A percentile compares a stretch with the other conserved stretches of the same genome.
Evolutionary conservation across 2,797 vertebrate genomes (phyloP).

Genomic region (Dryobates pubescens): DNA sequence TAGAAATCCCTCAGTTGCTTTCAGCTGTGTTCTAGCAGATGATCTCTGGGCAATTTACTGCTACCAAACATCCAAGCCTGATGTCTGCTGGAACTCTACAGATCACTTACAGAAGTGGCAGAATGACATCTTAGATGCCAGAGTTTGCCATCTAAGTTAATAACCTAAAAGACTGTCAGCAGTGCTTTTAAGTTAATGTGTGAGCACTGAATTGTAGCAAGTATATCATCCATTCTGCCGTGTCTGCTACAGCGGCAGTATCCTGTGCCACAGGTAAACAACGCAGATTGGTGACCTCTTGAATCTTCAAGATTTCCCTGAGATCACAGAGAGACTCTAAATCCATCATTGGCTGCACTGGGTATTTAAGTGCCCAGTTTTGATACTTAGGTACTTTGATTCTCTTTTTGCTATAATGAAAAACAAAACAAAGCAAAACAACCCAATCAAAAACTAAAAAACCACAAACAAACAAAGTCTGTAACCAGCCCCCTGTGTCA

Average conservation of each 20-base stretch:
- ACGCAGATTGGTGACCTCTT: neutral
- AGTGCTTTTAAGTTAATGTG: neutral
- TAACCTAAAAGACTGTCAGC: slow-evolving; percentile 18
- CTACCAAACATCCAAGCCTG: neutral
- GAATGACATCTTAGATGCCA: slow-evolving; percentile 13
- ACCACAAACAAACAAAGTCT: neutral
- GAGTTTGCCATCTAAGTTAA: neutral
- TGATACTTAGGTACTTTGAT: neutral
- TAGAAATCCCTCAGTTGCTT: neutral
- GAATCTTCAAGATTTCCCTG: neutral
- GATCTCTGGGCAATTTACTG: neutral
- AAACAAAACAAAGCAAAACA: no score
- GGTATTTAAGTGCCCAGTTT: neutral
- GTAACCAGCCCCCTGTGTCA: neutral
- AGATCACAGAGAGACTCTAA: neutral
- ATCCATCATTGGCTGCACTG: neutral
- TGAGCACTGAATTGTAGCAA: neutral
- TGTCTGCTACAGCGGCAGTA: neutral
- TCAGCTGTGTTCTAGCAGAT: neutral
- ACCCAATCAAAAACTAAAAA: no score
- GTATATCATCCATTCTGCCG: neutral
- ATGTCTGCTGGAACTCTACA: neutral
- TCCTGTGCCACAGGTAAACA: neutral
- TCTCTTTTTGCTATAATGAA: neutral
- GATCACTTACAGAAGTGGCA: neutral